Conservation (phyloP, 2,113 vertebrate species). For the Connochaetes taurinus region DNA sequence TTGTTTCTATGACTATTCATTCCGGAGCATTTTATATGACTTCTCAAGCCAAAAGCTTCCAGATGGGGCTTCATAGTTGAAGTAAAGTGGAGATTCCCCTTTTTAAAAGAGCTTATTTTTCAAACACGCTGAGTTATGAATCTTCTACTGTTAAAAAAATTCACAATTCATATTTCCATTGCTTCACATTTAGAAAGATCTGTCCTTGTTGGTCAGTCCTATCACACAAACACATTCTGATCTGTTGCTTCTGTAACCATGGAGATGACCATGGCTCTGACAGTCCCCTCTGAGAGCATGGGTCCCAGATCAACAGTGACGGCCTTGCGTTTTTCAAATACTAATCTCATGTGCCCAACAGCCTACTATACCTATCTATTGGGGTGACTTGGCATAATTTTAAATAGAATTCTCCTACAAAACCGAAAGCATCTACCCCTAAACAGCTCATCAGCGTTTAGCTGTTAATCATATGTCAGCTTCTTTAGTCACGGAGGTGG, state of each 20-base stretch:
- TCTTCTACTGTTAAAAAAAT: neutral
- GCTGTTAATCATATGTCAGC: neutral
- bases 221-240: neutral
- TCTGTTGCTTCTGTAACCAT: neutral
- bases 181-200: neutral
- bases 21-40: neutral
- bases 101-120: neutral
- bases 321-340: neutral
- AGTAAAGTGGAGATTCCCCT: neutral
- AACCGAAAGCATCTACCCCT: neutral
- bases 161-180: neutral
- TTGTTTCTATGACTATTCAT: neutral
- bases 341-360: neutral
- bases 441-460: neutral
- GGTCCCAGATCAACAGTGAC: neutral
- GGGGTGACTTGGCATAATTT: neutral
- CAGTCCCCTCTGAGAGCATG: neutral
- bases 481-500: neutral
- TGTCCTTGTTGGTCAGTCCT: neutral
- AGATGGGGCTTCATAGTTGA: neutral
- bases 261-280: neutral
- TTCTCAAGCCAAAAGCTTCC: neutral
- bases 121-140: neutral
- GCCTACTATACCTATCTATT: neutral
- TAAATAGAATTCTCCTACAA: neutral